Base-by-base conservation (phyloP, 2,797 vertebrate genomes). In the Morelia viridis region DNA sequence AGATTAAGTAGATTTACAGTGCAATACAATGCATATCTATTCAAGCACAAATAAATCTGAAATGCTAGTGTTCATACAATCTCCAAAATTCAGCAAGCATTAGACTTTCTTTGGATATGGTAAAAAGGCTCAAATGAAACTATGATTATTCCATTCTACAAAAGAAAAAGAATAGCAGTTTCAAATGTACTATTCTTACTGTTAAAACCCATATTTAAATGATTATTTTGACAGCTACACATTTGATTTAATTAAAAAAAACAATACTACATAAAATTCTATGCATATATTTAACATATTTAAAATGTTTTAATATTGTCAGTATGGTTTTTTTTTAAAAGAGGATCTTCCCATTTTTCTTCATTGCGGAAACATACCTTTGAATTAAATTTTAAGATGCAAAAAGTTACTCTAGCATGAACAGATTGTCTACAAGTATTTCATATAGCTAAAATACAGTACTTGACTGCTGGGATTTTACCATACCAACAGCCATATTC, bases 51-150 rank as follows among this genome's bases (percentile, higher is more conserved):
- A 53, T 53, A 53, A 53, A 53, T 53, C 50, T 53, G 7, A 53
- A 53, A 53, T 6, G 50, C 50, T 53, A 53, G 50, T 53, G 50
- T 53, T 53, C 50, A 53, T 31, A 12, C 65, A 68, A 28, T n/a
- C n/a, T n/a, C n/a, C 12, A n/a, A 35, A 85, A 57, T 57, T 85
- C 53, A 85, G 35, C 84, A 57, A 85, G 12, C 13, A n/a, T 28
- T 85, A 7, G 50, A 58, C 15, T 28, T 85, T n/a, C 12, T 85
- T 57, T 31, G n/a, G 12, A 68, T 10, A n/a, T 31, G 65, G 28
- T 28, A n/a, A 0, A 41, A 0, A 60, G 83, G 53, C 46, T 28
- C 0, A 24, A 8, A 53, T 8, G 50, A 53, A 53, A 53, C 8
- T 53, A 0, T 10, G 50, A 0, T 28, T 90, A 58, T 85, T 11